Conservation (phyloP, 2,888 invertebrate genomes). For the Eupithecia insigniata region DNA sequence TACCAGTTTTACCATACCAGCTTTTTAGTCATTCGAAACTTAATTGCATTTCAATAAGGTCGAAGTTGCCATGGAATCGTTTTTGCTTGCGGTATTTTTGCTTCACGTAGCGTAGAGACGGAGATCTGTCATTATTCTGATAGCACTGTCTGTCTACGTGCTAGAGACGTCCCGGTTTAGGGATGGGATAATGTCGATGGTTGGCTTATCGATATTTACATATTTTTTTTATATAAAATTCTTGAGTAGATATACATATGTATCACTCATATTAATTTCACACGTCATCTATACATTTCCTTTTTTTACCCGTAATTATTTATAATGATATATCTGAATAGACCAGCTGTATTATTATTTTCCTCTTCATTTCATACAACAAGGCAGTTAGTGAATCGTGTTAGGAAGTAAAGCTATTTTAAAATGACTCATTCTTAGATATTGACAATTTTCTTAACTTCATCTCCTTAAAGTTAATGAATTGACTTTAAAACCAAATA, state of each 20-base stretch:
- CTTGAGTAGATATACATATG: no score
- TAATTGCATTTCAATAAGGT: slow-evolving; percentile 14
- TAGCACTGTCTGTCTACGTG: slow-evolving; percentile 80
- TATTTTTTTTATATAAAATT: no score
- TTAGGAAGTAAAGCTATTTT: background rate
- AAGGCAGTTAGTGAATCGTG: background rate
- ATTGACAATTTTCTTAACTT: background rate
- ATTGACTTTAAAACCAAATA: no score
- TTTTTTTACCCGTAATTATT: no score
- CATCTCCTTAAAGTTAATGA: no score
- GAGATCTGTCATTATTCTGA: slow-evolving; percentile 83
- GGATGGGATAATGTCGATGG: slow-evolving; percentile 55
- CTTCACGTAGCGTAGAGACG: slow-evolving; percentile 71
- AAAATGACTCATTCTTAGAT: background rate
- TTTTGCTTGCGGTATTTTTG: slow-evolving; percentile 70
- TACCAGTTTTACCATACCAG: background rate
- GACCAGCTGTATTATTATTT: no score
- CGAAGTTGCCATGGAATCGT: slow-evolving; percentile 14
- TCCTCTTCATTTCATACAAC: no score
- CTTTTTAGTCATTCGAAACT: background rate
- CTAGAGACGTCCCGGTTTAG: slow-evolving; percentile 65
- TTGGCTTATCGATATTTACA: background rate
- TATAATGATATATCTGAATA: background rate
- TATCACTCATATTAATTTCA: no score
- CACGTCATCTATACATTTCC: no score